Percentiles rank a stretch among this genome's conserved stretches.
These are phyloP conservation scores for Hanleya hanleyi DNA, from an alignment of 2,888 invertebrate genomes.

Conservation along the genomic window DNA sequence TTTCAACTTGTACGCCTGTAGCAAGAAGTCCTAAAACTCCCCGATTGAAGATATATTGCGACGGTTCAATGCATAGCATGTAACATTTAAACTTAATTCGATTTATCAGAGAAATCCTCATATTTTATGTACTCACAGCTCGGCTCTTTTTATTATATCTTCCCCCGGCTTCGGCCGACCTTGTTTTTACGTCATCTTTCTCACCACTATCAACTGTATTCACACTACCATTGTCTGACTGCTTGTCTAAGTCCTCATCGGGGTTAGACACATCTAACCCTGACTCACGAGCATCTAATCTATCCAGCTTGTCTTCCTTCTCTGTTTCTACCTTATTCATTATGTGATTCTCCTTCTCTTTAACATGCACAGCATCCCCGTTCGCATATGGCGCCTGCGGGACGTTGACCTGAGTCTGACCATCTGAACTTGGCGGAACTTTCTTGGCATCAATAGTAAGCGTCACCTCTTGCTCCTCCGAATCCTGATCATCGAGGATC, in stretches of 20 bases:
- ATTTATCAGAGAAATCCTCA: too few species aligned
- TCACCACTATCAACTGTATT: conserved; percentile 60
- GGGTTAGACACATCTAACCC: conserved; percentile 50
- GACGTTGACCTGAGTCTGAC: not conserved
- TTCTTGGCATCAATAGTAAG: not conserved
- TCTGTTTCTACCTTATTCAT: too few species aligned
- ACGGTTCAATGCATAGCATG: too few species aligned
- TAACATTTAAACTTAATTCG: too few species aligned
- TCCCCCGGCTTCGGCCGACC: not conserved
- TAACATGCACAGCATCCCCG: not conserved
- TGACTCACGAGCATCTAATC: not conserved
- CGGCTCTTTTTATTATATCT: conserved; percentile 10
- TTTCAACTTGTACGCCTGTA: too few species aligned
- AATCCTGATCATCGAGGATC: not conserved
- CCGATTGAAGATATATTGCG: too few species aligned
- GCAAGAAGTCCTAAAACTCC: too few species aligned
- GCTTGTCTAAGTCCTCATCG: conserved; percentile 56
- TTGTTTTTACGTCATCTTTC: conserved; percentile 38
- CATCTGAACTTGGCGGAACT: not conserved
- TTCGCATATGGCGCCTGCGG: not conserved
- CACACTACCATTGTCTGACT: conserved; percentile 60
- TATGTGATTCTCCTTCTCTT: conserved; percentile 33
- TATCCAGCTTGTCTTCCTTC: conserved; percentile 16
- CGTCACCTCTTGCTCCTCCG: conserved; percentile 15
- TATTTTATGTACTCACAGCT: conserved; percentile 13